Conservation (phyloP, 2,888 invertebrate genomes). For the Alloplasta piceator region DNA sequence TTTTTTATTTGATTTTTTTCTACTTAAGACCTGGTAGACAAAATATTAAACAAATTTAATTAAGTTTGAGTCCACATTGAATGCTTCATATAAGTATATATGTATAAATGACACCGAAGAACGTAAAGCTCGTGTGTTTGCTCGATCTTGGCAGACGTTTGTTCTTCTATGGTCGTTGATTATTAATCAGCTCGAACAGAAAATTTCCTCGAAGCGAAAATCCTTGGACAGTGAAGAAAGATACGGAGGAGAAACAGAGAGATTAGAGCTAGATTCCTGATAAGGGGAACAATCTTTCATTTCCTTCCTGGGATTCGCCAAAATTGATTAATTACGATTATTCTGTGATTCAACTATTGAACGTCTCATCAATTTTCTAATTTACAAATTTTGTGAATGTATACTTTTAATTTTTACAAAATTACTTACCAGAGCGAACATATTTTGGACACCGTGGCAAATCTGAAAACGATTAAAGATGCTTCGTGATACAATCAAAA, state of each 20-base stretch:
- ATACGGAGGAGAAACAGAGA: constrained; percentile 23
- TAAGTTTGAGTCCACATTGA: background rate
- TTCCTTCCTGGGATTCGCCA: constrained; percentile 6
- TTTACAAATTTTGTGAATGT: background rate
- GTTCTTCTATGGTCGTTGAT: constrained; percentile 44
- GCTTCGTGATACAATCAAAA: no score
- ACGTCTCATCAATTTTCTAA: constrained; percentile 7
- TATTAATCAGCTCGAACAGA: constrained; percentile 49
- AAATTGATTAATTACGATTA: constrained; percentile 3
- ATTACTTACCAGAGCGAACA: no score
- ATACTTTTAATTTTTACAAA: no score
- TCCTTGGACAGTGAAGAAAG: constrained; percentile 57
- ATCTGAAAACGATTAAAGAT: no score
- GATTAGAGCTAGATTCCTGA: constrained; percentile 53
- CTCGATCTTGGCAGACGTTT: constrained; percentile 50
- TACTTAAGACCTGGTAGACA: no score
- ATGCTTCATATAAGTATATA: background rate
- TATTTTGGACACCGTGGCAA: no score
- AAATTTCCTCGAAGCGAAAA: constrained; percentile 51
- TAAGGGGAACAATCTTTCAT: constrained; percentile 48
- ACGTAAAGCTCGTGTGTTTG: constrained; percentile 34
- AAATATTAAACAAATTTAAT: no score
- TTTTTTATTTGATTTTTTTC: no score
- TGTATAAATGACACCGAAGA: background rate
- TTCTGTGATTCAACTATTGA: no score